Evolutionary conservation across 2,113 vertebrate species (phyloP).

Genomic region (Hylia prasina): DNA sequence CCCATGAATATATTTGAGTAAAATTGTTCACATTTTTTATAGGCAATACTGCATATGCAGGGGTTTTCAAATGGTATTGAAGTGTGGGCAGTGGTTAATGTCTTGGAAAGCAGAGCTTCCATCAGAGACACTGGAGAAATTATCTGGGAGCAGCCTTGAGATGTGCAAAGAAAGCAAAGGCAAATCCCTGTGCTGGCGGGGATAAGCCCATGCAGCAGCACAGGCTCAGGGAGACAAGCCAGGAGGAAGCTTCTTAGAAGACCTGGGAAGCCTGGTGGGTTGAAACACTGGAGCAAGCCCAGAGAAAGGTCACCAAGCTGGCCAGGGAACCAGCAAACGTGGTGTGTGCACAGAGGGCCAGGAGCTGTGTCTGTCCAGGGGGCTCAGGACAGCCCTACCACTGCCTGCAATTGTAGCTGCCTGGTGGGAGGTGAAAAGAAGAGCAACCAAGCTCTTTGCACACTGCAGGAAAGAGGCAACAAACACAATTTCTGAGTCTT

Average conservation of each 20-base stretch:
- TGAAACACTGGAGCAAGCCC: neutral
- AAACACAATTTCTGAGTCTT: neutral
- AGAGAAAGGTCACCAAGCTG: neutral
- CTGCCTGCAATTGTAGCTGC: neutral
- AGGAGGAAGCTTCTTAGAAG: neutral
- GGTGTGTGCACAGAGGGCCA: neutral
- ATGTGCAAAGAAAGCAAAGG: neutral
- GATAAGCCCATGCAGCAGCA: neutral
- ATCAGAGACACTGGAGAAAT: neutral
- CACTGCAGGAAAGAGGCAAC: neutral
- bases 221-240: neutral
- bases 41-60: neutral
- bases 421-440: neutral
- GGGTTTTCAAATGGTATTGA: neutral
- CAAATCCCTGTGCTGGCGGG: neutral
- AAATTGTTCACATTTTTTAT: neutral
- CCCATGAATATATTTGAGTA: neutral
- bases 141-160: neutral
- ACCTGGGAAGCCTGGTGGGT: neutral
- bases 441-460: neutral
- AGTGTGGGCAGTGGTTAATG: neutral
- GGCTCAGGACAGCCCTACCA: neutral
- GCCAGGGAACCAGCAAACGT: accelerated
- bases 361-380: neutral
- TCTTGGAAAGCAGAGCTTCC: neutral